These are phyloP conservation scores for Mycteria americana DNA, from an alignment of 2,797 vertebrate genomes.

Conservation along the genomic window DNA sequence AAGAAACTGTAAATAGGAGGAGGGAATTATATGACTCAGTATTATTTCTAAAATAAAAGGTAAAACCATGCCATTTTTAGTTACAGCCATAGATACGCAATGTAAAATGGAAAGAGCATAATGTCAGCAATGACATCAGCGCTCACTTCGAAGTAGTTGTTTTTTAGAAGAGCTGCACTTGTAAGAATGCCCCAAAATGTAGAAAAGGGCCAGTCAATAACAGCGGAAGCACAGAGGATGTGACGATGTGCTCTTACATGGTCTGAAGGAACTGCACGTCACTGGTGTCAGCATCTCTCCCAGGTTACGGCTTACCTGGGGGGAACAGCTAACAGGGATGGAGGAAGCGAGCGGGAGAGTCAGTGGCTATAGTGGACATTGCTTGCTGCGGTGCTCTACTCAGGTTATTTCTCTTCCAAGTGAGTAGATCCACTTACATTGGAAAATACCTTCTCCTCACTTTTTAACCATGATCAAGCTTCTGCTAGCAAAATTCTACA, in stretches of 20 bases:
- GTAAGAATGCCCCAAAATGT: not conserved
- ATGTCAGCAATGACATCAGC: conserved; percentile 29
- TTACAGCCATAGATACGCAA: not conserved
- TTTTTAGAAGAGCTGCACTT: not conserved
- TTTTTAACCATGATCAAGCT: not conserved
- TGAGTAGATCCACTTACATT: not conserved
- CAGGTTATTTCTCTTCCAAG: not conserved
- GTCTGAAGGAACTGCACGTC: not conserved
- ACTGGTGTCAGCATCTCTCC: not conserved
- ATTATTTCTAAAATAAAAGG: conserved; percentile 23
- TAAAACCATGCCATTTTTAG: conserved; percentile 7
- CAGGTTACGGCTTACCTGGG: not conserved
- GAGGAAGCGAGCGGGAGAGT: not conserved
- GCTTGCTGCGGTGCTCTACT: not conserved
- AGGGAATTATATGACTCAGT: conserved; percentile 21
- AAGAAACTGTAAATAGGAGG: not conserved
- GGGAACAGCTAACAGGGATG: not conserved
- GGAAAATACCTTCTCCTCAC: not conserved
- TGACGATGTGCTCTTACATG: not conserved
- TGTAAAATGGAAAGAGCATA: conserved; percentile 24
- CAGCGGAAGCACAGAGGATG: not conserved
- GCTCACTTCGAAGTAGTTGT: not conserved
- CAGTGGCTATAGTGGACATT: not conserved
- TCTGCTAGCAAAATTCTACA: not conserved
- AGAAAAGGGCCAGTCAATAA: not conserved